Base-by-base conservation (phyloP, 2,888 invertebrate species). In the Polymixis lichenea region DNA sequence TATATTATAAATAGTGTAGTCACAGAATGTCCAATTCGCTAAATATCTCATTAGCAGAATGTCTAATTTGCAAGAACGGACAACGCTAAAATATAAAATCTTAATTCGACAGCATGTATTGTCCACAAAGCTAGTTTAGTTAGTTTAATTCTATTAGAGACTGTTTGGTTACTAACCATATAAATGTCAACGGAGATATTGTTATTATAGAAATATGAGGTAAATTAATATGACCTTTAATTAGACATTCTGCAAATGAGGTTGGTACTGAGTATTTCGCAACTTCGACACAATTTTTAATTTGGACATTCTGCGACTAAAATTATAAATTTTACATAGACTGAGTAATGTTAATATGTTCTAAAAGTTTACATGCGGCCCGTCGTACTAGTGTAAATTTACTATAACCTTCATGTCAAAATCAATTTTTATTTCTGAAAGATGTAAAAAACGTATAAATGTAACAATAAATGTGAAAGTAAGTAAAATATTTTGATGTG, bases 311-410 rank as follows among this genome's bases (percentile, higher is more conserved):
- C 32, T 78, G 79, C 60, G 43, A 78, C 72, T 65, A 66, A 65
- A 78, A 55, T 83, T 78, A 80, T 91, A 90, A 90, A 88, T 87
- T 88, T 83, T 80, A 88, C 88, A 95, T 95, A 95, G 95, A 96
- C 95, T 95, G 95, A 95, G 91, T 95, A 95, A 93, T 92, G 89
- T 93, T 94, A 94, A 93, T 93, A 92, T 91, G 91, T 92, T 92
- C 90, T 90, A 89, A 91, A 89, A 90, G 88, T 88, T 89, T 89
- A 89, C 85, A 88, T 80, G 89, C 85, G 86, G 88, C 86, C 87
- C 86, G 83, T 87, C 78, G 83, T 84, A 85, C 75, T 87, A 88
- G 82, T 75, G 75, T 88, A 83, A 82, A 86, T 81, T 75, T 80
- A 87, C 66, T 80, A 88, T 85, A 82, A 77, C 79, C 82, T 77